Base-by-base conservation (phyloP, 1,140 invertebrate species). In the Protaetia brevitarsis region DNA sequence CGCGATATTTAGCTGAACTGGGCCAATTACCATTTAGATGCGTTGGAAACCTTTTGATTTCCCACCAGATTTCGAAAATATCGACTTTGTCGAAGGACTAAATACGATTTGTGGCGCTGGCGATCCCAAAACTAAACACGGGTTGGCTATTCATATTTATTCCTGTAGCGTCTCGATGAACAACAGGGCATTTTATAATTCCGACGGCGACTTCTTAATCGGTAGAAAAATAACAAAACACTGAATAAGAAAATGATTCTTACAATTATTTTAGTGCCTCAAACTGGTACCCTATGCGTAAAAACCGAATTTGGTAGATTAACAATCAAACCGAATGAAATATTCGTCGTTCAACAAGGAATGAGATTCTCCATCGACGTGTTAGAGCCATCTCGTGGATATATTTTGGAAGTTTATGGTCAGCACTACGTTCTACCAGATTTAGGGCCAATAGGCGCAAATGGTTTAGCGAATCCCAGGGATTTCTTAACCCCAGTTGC, bases 141-240 rank as follows among this genome's bases (percentile, higher is more conserved):
- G 96, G 0, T 77, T 97, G 23, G 92, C 93, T 1, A 88, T 99
- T 34, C 94, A 99, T 75, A 83, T 97, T 63, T 99, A 92, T 77
- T 77, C 89, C 0, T 97, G 94, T 79, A 98, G 97, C 77, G 77
- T 79, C 0, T 89, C 91, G 0, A 99, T 99, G 97, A 81, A 84
- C 19, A 85, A 96, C 72, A 86, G 86, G 68, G 92, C 90, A 60
- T 88, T 97, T 70, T 97, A 96, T 75, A 97, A 95, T 80, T 89
- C 96, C 56, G 97, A 99, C 84, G 97, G 97, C 26, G 96, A 99
- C 79, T 91, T 98, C 72, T 84, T 99, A 13, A 93, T 99, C 72
- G 96, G 94, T 95, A 83, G 75, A 75, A n/a, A n/a, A n/a, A n/a
- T n/a, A n/a, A n/a, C n/a, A n/a, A n/a, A n/a, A n/a, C n/a, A n/a